A percentile compares a stretch with the other conserved stretches of the same genome.
Conservation (phyloP, 2,797 vertebrate genomes). For the Ctenosaura bakeri region DNA sequence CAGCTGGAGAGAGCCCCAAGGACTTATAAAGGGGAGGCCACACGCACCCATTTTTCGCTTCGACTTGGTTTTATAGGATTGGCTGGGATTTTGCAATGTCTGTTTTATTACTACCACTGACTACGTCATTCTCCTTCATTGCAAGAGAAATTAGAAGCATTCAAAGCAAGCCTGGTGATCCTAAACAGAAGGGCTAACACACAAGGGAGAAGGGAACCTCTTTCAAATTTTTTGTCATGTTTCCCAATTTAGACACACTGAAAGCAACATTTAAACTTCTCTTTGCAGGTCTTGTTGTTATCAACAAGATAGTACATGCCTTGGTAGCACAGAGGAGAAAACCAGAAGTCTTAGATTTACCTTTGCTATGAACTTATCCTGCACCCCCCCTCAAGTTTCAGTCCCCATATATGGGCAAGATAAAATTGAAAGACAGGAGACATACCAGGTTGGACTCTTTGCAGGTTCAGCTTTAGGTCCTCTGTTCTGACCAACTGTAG, state of each 20-base stretch:
- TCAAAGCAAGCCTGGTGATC: background rate
- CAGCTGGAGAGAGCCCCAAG: constrained; percentile 16
- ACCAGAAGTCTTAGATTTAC: background rate
- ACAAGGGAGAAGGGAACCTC: background rate
- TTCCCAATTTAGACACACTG: background rate
- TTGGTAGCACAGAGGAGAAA: background rate
- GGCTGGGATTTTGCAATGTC: constrained; percentile 32
- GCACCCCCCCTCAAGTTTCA: background rate
- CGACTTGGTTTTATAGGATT: constrained; percentile 38
- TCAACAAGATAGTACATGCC: background rate
- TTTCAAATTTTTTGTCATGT: accelerated
- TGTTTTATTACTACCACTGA: background rate
- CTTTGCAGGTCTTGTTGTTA: background rate
- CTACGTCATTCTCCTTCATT: constrained; percentile 6
- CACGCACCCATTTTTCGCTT: constrained; percentile 24
- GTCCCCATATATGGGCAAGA: background rate
- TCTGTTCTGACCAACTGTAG: background rate
- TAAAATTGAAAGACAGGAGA: background rate
- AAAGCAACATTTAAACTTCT: constrained; percentile 31
- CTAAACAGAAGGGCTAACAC: background rate
- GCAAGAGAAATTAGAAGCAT: constrained; percentile 7
- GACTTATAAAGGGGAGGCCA: background rate
- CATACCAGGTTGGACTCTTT: background rate
- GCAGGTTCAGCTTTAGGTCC: background rate
- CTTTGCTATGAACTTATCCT: background rate